Evolutionary conservation across 2,888 invertebrate genomes (phyloP), one percentile per base, ranked within the genome.

Genomic region (Agonum fuliginosum): DNA sequence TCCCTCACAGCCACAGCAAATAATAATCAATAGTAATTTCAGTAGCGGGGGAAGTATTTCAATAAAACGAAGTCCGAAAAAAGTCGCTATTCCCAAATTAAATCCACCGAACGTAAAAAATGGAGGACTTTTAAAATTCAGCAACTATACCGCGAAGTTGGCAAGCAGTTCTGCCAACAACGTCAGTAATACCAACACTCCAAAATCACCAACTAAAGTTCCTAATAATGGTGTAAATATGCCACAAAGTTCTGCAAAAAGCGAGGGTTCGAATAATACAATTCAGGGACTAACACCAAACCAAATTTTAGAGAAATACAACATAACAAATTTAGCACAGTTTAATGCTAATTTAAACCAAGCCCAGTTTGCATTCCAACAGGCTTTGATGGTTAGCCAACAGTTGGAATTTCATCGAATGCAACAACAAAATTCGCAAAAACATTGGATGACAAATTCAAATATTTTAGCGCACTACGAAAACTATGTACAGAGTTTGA

Each of bases 291-390:
- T 75, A 14, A 75, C 65, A 12, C 83, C 86, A 2, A 86, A 85
- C 77, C 84, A 87, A 77, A 81, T 87, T 14, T 78, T 86, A 79
- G 86, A 87, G 80, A 86, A 86, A 80, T 87, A 86, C 81, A 86
- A 87, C 78, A 85, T 87, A 24, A 86, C 86, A 78, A 87, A 86
- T 81, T 80, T 87, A 80, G 86, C 87, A 0, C 87, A 87, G 77
- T 76, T 87, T 62, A 85, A 86, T 27, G 86, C 86, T 5, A 86
- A 83, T 80, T 83, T 87, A 72, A 86, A 86, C 79, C 75, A 67
- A 20, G 75, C 75, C 3, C 70, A 74, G 19, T 10, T 70, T 14
- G 77, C 77, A 12, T 77, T 77, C 30, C 75, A 76, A 34, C 75
- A 76, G 14, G 85, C 85, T 0, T 79, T 86, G 20, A 85, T 87